Evolutionary conservation across 2,113 vertebrate genomes (phyloP).

Genomic region (Sinocyclocheilus anophthalmus): DNA sequence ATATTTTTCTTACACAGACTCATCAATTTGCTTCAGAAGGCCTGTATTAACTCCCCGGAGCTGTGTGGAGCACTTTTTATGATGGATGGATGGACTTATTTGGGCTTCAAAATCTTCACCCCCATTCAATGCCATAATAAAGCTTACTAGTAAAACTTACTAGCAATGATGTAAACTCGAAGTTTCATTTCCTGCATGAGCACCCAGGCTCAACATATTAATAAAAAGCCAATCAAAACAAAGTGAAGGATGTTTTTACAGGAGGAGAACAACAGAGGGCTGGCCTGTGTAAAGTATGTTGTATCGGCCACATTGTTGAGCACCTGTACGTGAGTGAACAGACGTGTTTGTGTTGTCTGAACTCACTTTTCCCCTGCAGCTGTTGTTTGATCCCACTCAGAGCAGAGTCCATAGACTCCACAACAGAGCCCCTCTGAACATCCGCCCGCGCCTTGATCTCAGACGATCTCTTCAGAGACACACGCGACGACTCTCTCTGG

Average conservation of each 20-base stretch:
- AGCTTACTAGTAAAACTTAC: no score
- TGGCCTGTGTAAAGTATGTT: background rate
- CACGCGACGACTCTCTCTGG: conserved; percentile 67
- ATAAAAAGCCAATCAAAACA: background rate
- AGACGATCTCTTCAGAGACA: conserved; percentile 68
- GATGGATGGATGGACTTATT: no score
- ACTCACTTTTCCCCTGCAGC: conserved; percentile 57
- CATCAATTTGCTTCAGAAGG: no score
- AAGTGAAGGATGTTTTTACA: background rate
- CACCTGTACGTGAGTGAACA: conserved; percentile 42
- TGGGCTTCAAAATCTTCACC: no score
- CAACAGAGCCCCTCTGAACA: conserved; percentile 51
- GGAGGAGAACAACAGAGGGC: background rate
- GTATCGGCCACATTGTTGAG: background rate
- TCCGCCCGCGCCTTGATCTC: conserved; percentile 64
- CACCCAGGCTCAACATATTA: background rate
- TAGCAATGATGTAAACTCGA: no score
- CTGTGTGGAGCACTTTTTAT: no score
- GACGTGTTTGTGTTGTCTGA: conserved; percentile 15
- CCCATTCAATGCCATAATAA: no score
- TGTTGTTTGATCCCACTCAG: conserved; percentile 47
- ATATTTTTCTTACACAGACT: no score
- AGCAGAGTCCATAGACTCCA: conserved; percentile 47
- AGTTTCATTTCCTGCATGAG: background rate
- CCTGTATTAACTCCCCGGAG: no score